phyloP scores from a whole-genome alignment of 2,888 invertebrate species.

The Troides oblongomaculatus region DNA sequence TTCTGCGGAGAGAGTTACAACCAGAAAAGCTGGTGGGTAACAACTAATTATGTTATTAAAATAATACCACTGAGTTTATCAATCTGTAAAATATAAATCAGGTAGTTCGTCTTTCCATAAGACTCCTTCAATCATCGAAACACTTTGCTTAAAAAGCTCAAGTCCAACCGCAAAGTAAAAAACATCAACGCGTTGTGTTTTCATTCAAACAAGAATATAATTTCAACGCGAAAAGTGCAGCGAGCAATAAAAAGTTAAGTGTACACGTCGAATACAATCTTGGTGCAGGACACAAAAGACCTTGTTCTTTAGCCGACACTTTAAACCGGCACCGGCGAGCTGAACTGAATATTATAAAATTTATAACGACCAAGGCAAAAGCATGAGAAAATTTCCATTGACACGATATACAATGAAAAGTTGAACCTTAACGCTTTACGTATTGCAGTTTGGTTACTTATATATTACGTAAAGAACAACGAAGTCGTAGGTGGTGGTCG shows the following conservation, averaged over 20 bases:
- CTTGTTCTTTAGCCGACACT: conserved; percentile 17
- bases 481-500: no score
- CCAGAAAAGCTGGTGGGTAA: no score
- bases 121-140: no score
- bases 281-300: conserved; percentile 16
- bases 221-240: not conserved
- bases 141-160: not conserved
- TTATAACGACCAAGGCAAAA: conserved; percentile 24
- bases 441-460: no score
- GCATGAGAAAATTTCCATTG: conserved; percentile 40
- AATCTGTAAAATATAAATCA: no score
- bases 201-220: conserved; percentile 3
- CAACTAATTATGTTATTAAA: no score
- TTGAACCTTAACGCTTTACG: conserved; percentile 32
- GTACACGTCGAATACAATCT: conserved; percentile 15
- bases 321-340: conserved; percentile 7
- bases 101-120: no score
- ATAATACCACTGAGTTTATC: no score
- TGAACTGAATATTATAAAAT: conserved; percentile 19
- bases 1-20: no score
- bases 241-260: conserved; percentile 9
- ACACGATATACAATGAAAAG: conserved; percentile 41
- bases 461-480: no score
- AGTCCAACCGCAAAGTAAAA: conserved; percentile 1
- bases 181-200: not conserved